Percentiles rank a stretch among this genome's conserved stretches.
Conservation (phyloP, 2,113 vertebrate genomes). For the Clarias gariepinus region DNA sequence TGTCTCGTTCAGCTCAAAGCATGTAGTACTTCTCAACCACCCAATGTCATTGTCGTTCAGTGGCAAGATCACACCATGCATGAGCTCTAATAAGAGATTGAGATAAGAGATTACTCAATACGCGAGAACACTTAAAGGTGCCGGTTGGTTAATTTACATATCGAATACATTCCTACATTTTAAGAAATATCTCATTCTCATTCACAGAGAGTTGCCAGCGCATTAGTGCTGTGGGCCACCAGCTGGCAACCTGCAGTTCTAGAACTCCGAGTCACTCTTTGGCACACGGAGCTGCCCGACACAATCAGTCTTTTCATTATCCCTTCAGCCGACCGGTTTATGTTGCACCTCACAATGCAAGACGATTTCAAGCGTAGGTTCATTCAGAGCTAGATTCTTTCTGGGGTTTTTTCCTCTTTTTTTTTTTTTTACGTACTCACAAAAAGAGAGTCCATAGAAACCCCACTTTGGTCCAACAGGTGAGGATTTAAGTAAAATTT, state of each 20-base stretch:
- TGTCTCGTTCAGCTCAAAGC: neutral
- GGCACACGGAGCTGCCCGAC: constrained; percentile 2
- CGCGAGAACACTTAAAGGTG: neutral
- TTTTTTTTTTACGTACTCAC: neutral
- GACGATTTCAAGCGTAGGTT: neutral
- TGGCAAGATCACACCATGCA: neutral
- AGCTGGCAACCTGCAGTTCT: constrained; percentile 29
- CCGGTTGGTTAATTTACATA: neutral
- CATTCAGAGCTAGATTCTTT: neutral
- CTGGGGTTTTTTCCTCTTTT: too few relatives aligned
- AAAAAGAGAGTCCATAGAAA: neutral
- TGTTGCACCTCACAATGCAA: constrained; percentile 39
- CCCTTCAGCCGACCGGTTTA: constrained; percentile 36
- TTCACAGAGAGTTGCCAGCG: neutral
- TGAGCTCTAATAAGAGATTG: neutral
- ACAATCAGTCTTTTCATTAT: constrained; percentile 55
- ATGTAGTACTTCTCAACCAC: neutral
- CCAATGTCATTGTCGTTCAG: neutral
- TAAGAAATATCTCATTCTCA: neutral
- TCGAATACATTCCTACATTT: neutral
- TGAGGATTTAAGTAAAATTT: neutral
- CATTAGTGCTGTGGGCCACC: constrained; percentile 1
- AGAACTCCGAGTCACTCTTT: constrained; percentile 9
- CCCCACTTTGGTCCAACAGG: neutral
- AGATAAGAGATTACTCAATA: constrained; percentile 28